Percentiles rank a stretch among this genome's conserved stretches.
Conservation (phyloP, 2,797 vertebrate species). For the Tauraco hartlaubi region DNA sequence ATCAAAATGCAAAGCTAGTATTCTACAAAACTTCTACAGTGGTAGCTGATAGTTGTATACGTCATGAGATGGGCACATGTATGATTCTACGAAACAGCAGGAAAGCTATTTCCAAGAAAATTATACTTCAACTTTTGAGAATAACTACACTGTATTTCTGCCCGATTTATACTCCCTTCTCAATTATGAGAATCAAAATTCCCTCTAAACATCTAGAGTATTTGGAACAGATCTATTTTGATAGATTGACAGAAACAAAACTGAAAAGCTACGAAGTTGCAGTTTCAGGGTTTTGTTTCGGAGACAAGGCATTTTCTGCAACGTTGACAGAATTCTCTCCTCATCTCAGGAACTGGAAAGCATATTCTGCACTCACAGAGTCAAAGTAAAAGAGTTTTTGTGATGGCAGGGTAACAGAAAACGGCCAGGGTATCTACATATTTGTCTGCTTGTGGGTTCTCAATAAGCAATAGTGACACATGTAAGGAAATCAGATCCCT, state of each 20-base stretch:
- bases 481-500: neutral
- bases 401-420: neutral
- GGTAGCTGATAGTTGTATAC: neutral
- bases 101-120: neutral
- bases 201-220: neutral
- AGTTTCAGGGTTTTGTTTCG: neutral
- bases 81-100: neutral
- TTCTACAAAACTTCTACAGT: neutral
- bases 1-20: neutral
- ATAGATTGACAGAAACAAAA: neutral
- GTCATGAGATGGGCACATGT: fast-evolving
- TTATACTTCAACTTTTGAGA: neutral
- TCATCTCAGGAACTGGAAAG: neutral
- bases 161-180: neutral
- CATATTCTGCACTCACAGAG: neutral
- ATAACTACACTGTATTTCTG: neutral
- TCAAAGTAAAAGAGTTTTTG: neutral
- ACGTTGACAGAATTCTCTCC: neutral
- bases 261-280: neutral
- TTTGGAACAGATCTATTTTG: neutral
- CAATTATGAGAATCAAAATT: neutral
- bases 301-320: neutral
- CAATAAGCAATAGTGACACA: fast-evolving
- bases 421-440: fast-evolving
- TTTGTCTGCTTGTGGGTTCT: neutral